A percentile compares a stretch with the other conserved stretches of the same genome.
These are phyloP conservation scores for Cryptoprocta ferox DNA, from an alignment of 2,797 vertebrate genomes.

Conservation along the genomic window DNA sequence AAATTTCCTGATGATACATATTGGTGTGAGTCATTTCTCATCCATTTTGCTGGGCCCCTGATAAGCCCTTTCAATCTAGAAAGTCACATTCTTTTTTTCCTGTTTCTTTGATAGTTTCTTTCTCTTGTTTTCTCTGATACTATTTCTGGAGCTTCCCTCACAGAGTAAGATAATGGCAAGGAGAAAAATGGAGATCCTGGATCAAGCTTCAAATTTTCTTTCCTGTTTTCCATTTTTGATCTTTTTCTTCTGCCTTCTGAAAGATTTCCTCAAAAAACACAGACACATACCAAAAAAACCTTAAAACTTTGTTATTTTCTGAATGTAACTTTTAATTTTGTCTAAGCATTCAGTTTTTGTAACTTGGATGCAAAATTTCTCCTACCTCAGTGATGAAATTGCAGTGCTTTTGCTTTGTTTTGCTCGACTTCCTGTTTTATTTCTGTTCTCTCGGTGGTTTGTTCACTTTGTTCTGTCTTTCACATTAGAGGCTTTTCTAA, in stretches of 20 bases:
- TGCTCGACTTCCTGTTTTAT: background rate
- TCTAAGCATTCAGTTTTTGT: background rate
- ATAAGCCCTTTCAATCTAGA: background rate
- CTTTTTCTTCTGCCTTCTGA: background rate
- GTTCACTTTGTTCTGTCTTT: background rate
- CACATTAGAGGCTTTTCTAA: background rate
- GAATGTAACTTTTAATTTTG: background rate
- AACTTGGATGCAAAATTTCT: background rate
- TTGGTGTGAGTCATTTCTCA: background rate
- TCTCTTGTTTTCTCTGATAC: background rate
- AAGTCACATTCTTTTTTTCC: background rate
- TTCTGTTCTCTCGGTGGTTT: background rate
- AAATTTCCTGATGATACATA: background rate
- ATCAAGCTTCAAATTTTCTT: background rate
- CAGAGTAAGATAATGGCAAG: background rate
- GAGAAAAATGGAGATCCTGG: background rate
- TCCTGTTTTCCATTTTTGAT: background rate
- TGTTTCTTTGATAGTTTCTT: conserved; percentile 14
- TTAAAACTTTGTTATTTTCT: background rate
- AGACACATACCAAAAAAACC: background rate
- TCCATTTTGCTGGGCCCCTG: background rate
- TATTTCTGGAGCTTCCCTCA: conserved; percentile 18
- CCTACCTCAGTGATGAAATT: background rate
- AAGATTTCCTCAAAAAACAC: background rate
- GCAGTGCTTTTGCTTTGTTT: background rate